These are phyloP conservation scores for Hoplostethus mediterraneus DNA, from an alignment of 2,797 vertebrate species.

Conservation along the genomic window DNA sequence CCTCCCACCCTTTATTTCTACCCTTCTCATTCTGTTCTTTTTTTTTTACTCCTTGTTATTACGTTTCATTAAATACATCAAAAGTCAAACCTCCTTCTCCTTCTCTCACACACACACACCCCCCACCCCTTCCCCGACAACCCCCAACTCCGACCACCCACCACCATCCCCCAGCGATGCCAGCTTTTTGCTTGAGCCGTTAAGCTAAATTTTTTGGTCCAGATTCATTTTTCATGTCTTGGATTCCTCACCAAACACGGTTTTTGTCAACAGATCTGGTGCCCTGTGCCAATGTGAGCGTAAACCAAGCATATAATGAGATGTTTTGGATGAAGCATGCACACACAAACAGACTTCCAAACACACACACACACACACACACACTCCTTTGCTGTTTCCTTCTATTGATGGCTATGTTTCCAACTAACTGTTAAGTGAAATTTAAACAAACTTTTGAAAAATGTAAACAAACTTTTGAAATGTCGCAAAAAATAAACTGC, in stretches of 20 bases:
- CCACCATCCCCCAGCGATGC: slow-evolving; percentile 39
- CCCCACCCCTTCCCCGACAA: slow-evolving; percentile 37
- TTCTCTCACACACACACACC: too few species aligned
- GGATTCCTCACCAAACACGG: slow-evolving; percentile 61
- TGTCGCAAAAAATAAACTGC: slow-evolving; percentile 1
- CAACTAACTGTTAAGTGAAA: slow-evolving; percentile 17
- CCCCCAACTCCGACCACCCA: slow-evolving; percentile 43
- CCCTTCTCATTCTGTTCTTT: slow-evolving; percentile 9
- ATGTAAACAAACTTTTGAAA: not conserved
- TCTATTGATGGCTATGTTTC: not conserved
- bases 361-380: not conserved
- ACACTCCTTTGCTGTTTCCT: slow-evolving; percentile 9
- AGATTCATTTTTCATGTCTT: slow-evolving; percentile 70
- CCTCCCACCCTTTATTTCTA: slow-evolving; percentile 1
- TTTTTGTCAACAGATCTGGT: slow-evolving; percentile 66
- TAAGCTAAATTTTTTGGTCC: slow-evolving; percentile 63
- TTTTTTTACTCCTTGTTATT: not conserved
- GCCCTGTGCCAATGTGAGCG: slow-evolving; percentile 61
- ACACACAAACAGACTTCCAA: not conserved
- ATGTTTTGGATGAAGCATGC: slow-evolving; percentile 63
- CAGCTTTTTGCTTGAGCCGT: slow-evolving; percentile 59
- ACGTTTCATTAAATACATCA: slow-evolving; percentile 23
- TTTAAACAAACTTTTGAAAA: slow-evolving; percentile 21
- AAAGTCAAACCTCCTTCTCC: slow-evolving; percentile 7
- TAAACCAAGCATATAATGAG: slow-evolving; percentile 65